Base-by-base conservation (phyloP, 2,888 invertebrate genomes). In the Oasisia sp. region DNA sequence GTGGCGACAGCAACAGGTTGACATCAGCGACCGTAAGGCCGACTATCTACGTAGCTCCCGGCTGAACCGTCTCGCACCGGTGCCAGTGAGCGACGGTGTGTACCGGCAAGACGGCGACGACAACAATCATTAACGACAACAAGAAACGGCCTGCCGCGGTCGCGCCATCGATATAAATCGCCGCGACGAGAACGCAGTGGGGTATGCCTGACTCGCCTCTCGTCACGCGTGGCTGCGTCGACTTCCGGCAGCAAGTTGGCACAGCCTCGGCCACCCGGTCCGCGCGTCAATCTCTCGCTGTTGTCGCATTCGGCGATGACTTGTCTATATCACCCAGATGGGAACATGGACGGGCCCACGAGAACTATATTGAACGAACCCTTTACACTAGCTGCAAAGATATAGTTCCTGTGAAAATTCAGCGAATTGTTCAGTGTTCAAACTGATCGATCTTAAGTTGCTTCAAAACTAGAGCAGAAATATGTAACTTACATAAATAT, bases 121-220 rank as follows among this genome's bases (percentile, higher is more conserved):
- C 74, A 74, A 74, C 74, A 74, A 74, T 74, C 27, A 74, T 74
- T 74, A 74, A 74, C 74, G 74, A 74, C 74, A 74, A 74, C 74
- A 74, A 74, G 74, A 74, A 74, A 74, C 74, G 74, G 74, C 74
- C 74, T 8, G 74, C 74, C 74, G 74, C 74, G 74, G 74, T 74
- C 74, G 74, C 74, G 74, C 74, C 74, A 74, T 74, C 74, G 74
- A 74, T 74, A 74, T 74, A 74, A 74, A 74, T 74, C 74, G 74
- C 74, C 27, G 74, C 74, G 74, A 74, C 74, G 74, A 74, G 74
- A 74, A n/a, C 74, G n/a, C 74, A 74, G 74, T 27, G 19, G 74
- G n/a, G 74, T 74, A 74, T 74, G 74, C 27, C 74, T 74, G 74
- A 74, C 74, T 74, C 74, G 74, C 74, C 74, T 27, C 74, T 74